Conservation (phyloP, 2,113 vertebrate genomes). For the Burhinus oedicnemus region DNA sequence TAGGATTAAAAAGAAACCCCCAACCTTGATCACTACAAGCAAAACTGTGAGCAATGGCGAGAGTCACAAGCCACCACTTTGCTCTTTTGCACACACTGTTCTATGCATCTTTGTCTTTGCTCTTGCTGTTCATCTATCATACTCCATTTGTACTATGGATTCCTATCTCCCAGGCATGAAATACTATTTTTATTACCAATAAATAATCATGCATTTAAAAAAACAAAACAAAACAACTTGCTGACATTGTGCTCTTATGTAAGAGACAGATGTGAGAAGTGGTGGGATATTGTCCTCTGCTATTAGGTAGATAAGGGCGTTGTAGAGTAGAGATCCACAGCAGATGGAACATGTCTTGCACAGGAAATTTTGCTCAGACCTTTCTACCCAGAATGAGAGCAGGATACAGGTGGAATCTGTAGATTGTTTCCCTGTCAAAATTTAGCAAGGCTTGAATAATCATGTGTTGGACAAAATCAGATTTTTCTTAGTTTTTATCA, state of each 20-base stretch:
- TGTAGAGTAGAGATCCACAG: background rate
- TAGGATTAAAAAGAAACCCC: background rate
- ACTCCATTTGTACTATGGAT: background rate
- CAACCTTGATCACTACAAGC: background rate
- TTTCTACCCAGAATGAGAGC: background rate
- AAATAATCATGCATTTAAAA: too few species aligned
- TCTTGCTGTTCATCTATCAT: background rate
- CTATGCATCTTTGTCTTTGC: background rate
- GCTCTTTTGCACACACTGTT: background rate
- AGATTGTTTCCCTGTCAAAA: background rate
- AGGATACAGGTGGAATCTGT: background rate
- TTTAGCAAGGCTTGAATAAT: background rate
- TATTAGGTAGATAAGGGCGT: background rate
- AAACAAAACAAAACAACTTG: too few species aligned
- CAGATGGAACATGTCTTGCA: background rate
- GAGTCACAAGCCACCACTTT: background rate
- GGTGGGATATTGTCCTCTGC: background rate
- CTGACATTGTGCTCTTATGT: too few species aligned
- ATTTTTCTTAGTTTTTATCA: background rate
- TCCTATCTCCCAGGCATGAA: background rate
- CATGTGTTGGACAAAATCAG: background rate
- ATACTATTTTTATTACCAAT: background rate
- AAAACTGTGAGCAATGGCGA: background rate
- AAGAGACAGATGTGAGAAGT: background rate
- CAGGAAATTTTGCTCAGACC: background rate